A percentile compares a stretch with the other conserved stretches of the same genome.
Conservation (phyloP, 2,888 invertebrate species). For the Nephrotoma guestfalica region DNA sequence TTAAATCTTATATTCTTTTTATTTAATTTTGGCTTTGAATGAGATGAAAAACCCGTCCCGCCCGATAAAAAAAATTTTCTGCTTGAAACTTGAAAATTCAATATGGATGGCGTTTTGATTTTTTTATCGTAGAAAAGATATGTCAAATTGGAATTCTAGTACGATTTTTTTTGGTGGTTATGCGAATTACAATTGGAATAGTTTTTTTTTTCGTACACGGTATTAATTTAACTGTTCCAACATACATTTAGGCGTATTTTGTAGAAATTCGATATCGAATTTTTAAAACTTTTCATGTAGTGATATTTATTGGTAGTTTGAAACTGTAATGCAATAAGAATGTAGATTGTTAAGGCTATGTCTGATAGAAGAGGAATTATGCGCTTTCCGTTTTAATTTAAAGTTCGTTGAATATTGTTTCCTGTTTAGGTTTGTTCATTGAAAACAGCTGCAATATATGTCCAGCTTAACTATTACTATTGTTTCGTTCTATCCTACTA, state of each 20-base stretch:
- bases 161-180: not conserved
- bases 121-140: not conserved
- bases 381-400: no score
- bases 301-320: not conserved
- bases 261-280: not conserved
- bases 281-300: not conserved
- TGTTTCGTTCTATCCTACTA: no score
- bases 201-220: not conserved
- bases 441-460: no score
- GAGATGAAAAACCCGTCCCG: slow-evolving; percentile 5
- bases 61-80: slow-evolving; percentile 3
- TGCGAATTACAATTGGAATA: not conserved
- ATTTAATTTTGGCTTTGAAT: slow-evolving; percentile 2
- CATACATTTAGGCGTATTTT: not conserved
- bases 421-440: no score
- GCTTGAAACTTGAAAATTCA: slow-evolving; percentile 3
- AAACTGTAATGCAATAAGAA: no score
- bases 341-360: no score
- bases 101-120: not conserved
- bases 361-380: no score
- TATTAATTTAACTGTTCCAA: not conserved
- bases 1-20: not conserved
- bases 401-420: no score
- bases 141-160: not conserved
- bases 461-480: no score